Conservation (phyloP, 2,113 vertebrate species). For the Lutjanus erythropterus region DNA sequence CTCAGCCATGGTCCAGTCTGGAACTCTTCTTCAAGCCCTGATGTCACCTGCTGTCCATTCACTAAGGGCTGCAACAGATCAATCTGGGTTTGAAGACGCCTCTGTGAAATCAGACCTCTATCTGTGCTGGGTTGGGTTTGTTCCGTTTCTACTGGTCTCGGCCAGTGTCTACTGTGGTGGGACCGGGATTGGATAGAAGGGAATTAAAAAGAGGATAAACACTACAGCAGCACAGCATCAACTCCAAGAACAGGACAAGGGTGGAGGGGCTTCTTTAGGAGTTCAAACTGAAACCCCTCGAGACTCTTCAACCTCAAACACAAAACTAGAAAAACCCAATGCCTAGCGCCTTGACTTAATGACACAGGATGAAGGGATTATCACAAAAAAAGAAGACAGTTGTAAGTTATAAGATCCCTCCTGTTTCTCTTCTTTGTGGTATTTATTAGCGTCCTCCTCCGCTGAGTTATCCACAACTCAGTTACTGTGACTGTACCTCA, state of each 20-base stretch:
- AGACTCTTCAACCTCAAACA: conserved; percentile 51
- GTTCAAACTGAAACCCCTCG: conserved; percentile 46
- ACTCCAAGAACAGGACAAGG: conserved; percentile 40
- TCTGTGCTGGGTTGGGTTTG: conserved; percentile 40
- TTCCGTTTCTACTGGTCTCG: conserved; percentile 43
- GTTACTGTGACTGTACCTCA: conserved; percentile 75
- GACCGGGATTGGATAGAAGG: conserved; percentile 22
- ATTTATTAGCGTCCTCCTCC: conserved; percentile 70
- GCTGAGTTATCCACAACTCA: conserved; percentile 56
- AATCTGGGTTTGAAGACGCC: conserved; percentile 52
- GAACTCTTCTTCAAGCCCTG: conserved; percentile 44
- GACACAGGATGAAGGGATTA: conserved; percentile 47
- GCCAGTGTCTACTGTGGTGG: conserved; percentile 24
- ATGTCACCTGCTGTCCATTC: conserved; percentile 24
- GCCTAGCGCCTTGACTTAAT: conserved; percentile 38
- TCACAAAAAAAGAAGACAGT: conserved; percentile 49
- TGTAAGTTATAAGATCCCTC: conserved; percentile 27
- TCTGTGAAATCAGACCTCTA: conserved; percentile 35
- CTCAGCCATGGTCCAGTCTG: conserved; percentile 33
- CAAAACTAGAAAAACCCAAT: conserved; percentile 39
- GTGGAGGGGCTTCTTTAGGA: conserved; percentile 41
- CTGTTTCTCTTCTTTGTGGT: conserved; percentile 64
- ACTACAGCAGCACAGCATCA: conserved; percentile 33
- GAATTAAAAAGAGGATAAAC: conserved; percentile 18
- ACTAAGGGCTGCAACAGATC: not conserved